Conservation (phyloP, 2,113 vertebrate species). For the Gavialis gangeticus region DNA sequence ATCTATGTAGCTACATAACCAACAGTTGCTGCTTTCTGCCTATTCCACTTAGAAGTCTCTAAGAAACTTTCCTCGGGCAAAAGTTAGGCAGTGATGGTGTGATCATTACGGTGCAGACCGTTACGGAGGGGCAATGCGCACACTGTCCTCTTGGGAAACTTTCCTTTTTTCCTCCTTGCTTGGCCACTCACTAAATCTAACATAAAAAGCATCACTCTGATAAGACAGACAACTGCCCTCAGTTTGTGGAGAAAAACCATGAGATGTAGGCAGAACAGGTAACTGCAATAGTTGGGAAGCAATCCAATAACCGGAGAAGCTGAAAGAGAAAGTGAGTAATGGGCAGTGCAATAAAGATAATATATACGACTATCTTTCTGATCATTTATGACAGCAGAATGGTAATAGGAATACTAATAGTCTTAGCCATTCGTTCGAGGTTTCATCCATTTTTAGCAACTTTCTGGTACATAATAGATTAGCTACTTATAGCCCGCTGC, state of each 20-base stretch:
- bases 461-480: constrained; percentile 24
- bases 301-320: background rate
- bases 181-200: background rate
- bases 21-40: no score
- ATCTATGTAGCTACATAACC: no score
- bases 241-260: background rate
- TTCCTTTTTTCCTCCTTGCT: background rate
- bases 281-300: background rate
- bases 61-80: no score
- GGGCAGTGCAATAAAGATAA: constrained; percentile 13
- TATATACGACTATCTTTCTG: constrained; percentile 6
- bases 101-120: background rate
- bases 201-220: background rate
- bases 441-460: constrained; percentile 53
- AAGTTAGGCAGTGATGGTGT: background rate
- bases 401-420: constrained; percentile 62
- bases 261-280: background rate
- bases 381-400: constrained; percentile 58
- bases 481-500: constrained; percentile 33
- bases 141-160: background rate
- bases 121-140: background rate
- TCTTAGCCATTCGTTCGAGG: constrained; percentile 41
- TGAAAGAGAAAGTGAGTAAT: constrained; percentile 41
- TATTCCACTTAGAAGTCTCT: no score
- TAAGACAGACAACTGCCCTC: background rate